Conservation (phyloP, 2,888 invertebrate species). For the Galerucella calmariensis region DNA sequence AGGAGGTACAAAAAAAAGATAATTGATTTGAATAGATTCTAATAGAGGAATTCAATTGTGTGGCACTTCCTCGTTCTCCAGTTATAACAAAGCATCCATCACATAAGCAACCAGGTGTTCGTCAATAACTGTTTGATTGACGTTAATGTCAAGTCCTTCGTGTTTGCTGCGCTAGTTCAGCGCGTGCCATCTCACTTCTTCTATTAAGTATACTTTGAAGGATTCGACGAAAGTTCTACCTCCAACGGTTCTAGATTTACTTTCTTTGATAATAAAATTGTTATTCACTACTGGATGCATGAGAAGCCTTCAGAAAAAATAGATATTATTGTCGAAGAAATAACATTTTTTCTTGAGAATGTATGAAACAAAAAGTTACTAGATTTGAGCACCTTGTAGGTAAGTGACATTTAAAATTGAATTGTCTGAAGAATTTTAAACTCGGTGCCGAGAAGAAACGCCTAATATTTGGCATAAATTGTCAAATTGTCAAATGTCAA, state of each 20-base stretch:
- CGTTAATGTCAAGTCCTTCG: constrained; percentile 49
- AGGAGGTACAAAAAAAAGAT: background rate
- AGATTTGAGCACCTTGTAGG: too few species aligned
- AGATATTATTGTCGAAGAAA: too few species aligned
- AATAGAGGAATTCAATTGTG: constrained; percentile 34
- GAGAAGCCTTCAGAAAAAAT: too few species aligned
- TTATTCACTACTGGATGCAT: background rate
- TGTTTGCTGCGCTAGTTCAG: constrained; percentile 47
- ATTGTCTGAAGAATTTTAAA: too few species aligned
- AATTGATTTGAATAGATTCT: constrained; percentile 9
- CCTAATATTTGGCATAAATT: too few species aligned
- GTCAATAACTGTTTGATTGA: constrained; percentile 45
- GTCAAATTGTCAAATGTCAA: too few species aligned
- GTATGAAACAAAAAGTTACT: too few species aligned
- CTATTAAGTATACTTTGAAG: constrained; percentile 6
- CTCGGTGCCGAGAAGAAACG: too few species aligned
- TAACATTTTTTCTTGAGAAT: too few species aligned
- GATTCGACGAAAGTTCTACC: background rate
- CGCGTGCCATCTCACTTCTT: constrained; percentile 40
- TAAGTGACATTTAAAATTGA: too few species aligned
- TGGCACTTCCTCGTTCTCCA: constrained; percentile 30
- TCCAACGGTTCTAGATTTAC: constrained; percentile 14
- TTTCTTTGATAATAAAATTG: background rate
- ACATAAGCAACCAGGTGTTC: constrained; percentile 41
- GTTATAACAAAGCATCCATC: constrained; percentile 35